Conservation (phyloP, 2,113 vertebrate genomes). For the Rattus norvegicus region DNA sequence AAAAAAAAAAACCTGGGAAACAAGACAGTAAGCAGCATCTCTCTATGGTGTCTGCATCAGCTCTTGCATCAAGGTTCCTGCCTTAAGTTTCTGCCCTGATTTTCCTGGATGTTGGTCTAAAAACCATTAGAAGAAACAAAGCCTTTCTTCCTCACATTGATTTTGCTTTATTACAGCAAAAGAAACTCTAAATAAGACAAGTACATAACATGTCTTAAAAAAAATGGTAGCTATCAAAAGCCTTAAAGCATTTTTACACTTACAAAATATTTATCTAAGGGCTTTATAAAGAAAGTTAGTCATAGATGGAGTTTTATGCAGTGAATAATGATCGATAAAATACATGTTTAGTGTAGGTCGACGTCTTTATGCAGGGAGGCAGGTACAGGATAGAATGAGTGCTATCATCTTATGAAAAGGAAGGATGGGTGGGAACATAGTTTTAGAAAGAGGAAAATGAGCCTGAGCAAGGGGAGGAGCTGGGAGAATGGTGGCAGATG, state of each 20-base stretch:
- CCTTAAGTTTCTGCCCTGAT: not conserved
- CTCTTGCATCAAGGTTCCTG: not conserved
- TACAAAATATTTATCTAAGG: not conserved
- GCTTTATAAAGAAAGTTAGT: not conserved
- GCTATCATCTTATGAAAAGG: no score
- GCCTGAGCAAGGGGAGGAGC: no score
- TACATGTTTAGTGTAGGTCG: not conserved
- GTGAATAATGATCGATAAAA: conserved; percentile 4
- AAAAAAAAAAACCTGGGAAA: not conserved
- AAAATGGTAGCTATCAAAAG: not conserved
- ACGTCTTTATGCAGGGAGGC: no score
- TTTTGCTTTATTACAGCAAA: not conserved
- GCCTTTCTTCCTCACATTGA: not conserved
- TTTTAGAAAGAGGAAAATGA: no score
- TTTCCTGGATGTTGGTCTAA: not conserved
- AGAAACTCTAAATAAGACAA: not conserved
- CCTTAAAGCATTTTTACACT: conserved; percentile 7
- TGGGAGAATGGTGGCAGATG: no score
- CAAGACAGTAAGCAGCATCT: not conserved
- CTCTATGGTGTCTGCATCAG: not conserved
- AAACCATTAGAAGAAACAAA: not conserved
- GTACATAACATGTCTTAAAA: not conserved
- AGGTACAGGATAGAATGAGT: no score
- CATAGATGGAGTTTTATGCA: conserved; percentile 1
- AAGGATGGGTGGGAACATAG: no score